These are phyloP conservation scores for Pseudopleuronectes americanus DNA, from an alignment of 2,797 vertebrate species.

Conservation along the genomic window DNA sequence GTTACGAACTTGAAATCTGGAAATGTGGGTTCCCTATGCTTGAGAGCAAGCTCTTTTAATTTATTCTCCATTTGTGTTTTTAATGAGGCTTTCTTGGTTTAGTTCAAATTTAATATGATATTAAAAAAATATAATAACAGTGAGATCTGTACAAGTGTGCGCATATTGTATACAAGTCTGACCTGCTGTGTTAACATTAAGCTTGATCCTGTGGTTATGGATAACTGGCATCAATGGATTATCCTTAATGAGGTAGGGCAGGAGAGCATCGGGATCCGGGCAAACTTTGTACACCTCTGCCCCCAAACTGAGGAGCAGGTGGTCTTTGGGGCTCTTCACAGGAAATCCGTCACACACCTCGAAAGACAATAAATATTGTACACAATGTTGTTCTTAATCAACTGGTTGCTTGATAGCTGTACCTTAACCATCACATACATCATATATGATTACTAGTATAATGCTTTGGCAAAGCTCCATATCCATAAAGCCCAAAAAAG, in stretches of 20 bases:
- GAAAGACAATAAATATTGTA: neutral
- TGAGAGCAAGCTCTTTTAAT: too few species aligned
- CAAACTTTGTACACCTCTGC: constrained; percentile 76
- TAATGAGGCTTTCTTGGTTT: too few species aligned
- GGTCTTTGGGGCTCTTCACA: constrained; percentile 75
- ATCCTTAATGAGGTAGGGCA: constrained; percentile 79
- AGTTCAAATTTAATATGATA: too few species aligned
- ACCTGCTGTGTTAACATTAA: constrained; percentile 76
- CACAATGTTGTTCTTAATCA: too few species aligned
- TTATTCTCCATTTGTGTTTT: too few species aligned
- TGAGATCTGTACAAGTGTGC: neutral
- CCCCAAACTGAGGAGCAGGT: constrained; percentile 78
- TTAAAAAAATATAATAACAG: too few species aligned
- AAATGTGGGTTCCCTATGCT: too few species aligned
- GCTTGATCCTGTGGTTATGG: constrained; percentile 63
- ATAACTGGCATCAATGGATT: constrained; percentile 68
- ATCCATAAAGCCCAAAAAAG: neutral
- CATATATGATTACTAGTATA: neutral
- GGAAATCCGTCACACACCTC: constrained; percentile 72
- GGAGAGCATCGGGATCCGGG: constrained; percentile 77
- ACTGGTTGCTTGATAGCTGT: too few species aligned
- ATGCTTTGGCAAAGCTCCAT: neutral
- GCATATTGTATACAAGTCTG: neutral
- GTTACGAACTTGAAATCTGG: too few species aligned
- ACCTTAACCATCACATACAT: too few species aligned